Evolutionary conservation across 2,888 invertebrate genomes (phyloP), one percentile per base, ranked within the genome.

Genomic region (Aphodius granarius): DNA sequence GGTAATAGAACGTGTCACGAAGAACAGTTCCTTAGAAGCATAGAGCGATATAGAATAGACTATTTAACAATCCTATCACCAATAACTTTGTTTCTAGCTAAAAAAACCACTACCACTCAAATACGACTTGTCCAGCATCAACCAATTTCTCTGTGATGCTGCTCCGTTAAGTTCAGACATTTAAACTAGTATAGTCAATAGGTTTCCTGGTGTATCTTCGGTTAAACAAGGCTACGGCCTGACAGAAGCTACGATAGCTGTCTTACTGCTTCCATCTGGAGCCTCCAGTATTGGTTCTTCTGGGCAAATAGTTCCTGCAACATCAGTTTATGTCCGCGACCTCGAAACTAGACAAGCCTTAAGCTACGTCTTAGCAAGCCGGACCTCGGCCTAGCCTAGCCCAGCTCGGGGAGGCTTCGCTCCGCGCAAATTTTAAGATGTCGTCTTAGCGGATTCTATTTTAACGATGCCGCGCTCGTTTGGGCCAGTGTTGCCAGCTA

Each of bases 211-310:
- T 9, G 43, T 43, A 9, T 43, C 43, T 43, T 43, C 43, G 6
- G 43, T 43, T 43, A 43, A 43, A 43, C 93, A 94, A 86, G 94
- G 92, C 0, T 95, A 94, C 83, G 95, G 95, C 0, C 88, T 95
- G 81, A 95, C 94, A 5, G 95, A 95, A 86, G 89, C 91, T 23
- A 93, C 94, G 1, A 89, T 93, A 83, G 90, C 89, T 21, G 87
- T 89, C 70, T 78, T 88, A 0, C 75, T 86, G 15, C 84, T 86
- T 9, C 87, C 89, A 65, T 72, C 77, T 13, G 81, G 79, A 18
- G 83, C 82, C 73, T 66, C 74, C 5, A 90, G 91, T 82, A 87
- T 88, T 0, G 93, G 93, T 18, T 91, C 92, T 66, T 91, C 91
- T 74, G 94, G 94, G 6, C 87, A 86, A 5, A 89, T 94, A 0